Percentiles rank a stretch among this genome's conserved stretches.
Evolutionary conservation across 2,113 vertebrate genomes (phyloP).

Genomic region (Sapajus apella): DNA sequence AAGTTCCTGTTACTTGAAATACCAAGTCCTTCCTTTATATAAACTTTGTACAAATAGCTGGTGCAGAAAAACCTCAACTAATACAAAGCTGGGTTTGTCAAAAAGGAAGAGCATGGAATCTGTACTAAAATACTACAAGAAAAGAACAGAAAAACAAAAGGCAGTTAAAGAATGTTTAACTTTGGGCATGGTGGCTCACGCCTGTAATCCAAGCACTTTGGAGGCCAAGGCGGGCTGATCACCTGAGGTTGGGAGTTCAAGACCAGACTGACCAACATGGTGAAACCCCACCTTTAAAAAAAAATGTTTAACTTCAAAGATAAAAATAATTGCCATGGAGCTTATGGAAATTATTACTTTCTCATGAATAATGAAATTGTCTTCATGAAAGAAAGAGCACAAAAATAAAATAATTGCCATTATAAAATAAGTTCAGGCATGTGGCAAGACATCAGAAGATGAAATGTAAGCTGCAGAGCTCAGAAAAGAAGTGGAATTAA

Average conservation of each 20-base stretch:
- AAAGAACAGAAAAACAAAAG: not conserved
- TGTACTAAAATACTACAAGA: not conserved
- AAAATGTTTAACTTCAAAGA: not conserved
- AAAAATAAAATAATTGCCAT: conserved; percentile 1
- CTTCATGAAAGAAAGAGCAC: conserved; percentile 34
- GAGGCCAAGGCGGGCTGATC: no score
- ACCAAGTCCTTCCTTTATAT: not conserved
- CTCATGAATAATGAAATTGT: not conserved
- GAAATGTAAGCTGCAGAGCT: not conserved
- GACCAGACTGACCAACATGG: no score
- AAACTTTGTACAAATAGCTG: not conserved
- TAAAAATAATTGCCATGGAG: not conserved
- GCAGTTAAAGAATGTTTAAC: not conserved
- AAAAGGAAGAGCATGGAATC: not conserved
- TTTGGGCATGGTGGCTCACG: not conserved
- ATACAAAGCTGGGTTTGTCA: not conserved
- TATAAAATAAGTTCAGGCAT: not conserved
- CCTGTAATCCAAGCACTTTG: no score
- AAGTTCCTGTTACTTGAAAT: conserved; percentile 1
- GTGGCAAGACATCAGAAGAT: not conserved
- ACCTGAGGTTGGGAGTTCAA: no score
- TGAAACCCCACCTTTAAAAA: no score
- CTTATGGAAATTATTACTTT: conserved; percentile 34
- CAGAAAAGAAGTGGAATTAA: conserved; percentile 18
- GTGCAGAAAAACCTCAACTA: not conserved